Evolutionary conservation across 2,113 vertebrate genomes (phyloP).

Genomic region (Pyxicephalus adspersus): DNA sequence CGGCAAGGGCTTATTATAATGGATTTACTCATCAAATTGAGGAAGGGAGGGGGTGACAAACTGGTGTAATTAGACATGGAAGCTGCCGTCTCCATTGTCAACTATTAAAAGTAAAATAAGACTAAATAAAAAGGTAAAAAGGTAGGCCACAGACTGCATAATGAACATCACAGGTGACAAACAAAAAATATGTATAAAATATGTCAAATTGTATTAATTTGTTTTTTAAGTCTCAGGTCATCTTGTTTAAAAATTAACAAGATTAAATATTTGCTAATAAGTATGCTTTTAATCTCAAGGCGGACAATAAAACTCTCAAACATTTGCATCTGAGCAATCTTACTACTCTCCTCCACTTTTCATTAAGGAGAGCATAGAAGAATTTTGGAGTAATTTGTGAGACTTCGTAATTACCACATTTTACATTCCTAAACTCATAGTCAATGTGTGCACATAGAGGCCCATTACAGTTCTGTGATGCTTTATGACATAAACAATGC

Average conservation of each 20-base stretch:
- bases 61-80: too few species aligned
- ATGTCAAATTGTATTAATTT: too few species aligned
- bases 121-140: too few species aligned
- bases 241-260: neutral
- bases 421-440: slow-evolving; percentile 36
- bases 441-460: neutral
- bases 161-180: too few species aligned
- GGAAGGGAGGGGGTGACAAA: too few species aligned
- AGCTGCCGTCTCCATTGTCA: too few species aligned
- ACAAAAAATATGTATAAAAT: too few species aligned
- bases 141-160: too few species aligned
- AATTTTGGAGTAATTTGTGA: slow-evolving; percentile 23
- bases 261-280: slow-evolving; percentile 18
- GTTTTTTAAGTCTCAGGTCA: too few species aligned
- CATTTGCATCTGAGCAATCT: slow-evolving; percentile 1
- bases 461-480: slow-evolving; percentile 28
- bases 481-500: slow-evolving; percentile 49
- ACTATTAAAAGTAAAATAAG: too few species aligned
- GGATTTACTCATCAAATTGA: too few species aligned
- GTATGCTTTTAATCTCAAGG: neutral
- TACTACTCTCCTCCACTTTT: slow-evolving; percentile 30
- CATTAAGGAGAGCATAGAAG: slow-evolving; percentile 21
- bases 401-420: slow-evolving; percentile 34
- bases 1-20: too few species aligned
- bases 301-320: slow-evolving; percentile 24